Evolutionary conservation across 2,888 invertebrate species (phyloP).

Genomic region (Trilocha varians): DNA sequence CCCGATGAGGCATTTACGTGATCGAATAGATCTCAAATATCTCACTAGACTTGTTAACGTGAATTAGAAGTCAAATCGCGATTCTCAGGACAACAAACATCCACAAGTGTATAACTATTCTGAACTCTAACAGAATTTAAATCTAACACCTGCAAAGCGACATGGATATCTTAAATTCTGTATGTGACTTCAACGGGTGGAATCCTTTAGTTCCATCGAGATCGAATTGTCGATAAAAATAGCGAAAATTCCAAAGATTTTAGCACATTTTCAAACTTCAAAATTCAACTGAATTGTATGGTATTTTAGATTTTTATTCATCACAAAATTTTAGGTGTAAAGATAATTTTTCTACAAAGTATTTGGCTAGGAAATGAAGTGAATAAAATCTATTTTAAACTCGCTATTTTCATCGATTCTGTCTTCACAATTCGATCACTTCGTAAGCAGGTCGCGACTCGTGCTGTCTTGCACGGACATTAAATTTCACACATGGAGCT

Average conservation of each 20-base stretch:
- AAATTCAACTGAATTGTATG: no score
- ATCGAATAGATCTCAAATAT: no score
- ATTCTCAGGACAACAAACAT: neutral
- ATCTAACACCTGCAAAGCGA: constrained; percentile 28
- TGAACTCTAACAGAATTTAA: constrained; percentile 19
- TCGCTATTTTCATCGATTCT: neutral
- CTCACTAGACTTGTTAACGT: neutral
- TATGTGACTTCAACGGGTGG: constrained; percentile 25
- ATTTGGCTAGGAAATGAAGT: no score
- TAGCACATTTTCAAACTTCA: neutral
- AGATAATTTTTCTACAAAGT: neutral
- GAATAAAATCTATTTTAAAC: no score
- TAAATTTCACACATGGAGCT: neutral
- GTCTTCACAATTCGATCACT: constrained; percentile 9
- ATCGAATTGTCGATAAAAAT: constrained; percentile 6
- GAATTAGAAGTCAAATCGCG: constrained; percentile 4
- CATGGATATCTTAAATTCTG: constrained; percentile 17
- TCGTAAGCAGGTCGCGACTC: constrained; percentile 20
- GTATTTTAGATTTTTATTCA: neutral
- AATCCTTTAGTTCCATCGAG: constrained; percentile 23
- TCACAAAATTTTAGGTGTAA: neutral
- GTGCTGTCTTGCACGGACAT: constrained; percentile 7
- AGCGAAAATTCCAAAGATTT: neutral
- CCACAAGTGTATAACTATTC: constrained; percentile 8
- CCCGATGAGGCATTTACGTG: neutral